These are phyloP conservation scores for Drosophila pullipes DNA, from an alignment of 2,888 invertebrate genomes.

Conservation along the genomic window DNA sequence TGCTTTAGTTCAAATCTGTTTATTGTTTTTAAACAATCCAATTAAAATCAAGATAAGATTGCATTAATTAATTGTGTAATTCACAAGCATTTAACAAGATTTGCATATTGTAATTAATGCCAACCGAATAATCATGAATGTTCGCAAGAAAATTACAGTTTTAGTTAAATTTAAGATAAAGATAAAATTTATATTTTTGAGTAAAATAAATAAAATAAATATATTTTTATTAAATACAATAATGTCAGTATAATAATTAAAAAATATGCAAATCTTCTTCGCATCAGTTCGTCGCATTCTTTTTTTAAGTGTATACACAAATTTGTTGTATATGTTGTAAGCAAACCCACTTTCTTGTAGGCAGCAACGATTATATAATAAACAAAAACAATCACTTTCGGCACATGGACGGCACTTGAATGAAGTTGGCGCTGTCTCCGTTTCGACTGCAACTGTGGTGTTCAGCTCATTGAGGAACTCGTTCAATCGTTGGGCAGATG, in stretches of 20 bases:
- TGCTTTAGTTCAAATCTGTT: not conserved
- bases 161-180: not conserved
- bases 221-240: not conserved
- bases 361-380: slow-evolving; percentile 60
- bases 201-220: not conserved
- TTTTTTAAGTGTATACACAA: slow-evolving; percentile 19
- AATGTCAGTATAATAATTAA: not conserved
- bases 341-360: slow-evolving; percentile 53
- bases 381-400: slow-evolving; percentile 67
- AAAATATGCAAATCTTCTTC: not conserved
- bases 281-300: not conserved
- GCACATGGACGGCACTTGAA: slow-evolving; percentile 71
- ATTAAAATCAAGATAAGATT: not conserved
- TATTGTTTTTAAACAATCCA: not conserved
- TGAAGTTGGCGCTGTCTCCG: slow-evolving; percentile 45
- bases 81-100: not conserved
- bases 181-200: not conserved
- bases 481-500: slow-evolving; percentile 45
- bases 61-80: not conserved
- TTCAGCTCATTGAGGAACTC: slow-evolving; percentile 40
- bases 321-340: not conserved
- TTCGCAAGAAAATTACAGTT: not conserved
- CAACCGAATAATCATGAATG: not conserved
- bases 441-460: slow-evolving; percentile 29
- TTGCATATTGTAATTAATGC: not conserved